Conservation (phyloP, 2,113 vertebrate species). For the Paratilapia polleni region DNA sequence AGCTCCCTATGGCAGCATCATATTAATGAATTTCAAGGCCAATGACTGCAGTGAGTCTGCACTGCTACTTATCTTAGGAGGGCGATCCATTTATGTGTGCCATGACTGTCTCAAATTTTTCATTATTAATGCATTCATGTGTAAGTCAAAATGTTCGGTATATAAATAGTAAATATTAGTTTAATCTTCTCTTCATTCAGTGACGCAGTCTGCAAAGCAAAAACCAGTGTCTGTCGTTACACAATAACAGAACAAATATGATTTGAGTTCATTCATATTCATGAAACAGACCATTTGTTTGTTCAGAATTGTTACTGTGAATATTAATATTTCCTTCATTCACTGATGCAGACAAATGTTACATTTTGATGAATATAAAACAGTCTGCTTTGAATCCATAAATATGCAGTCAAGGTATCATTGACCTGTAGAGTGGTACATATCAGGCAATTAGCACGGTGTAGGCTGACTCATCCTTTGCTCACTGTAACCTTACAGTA, state of each 20-base stretch:
- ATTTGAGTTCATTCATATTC: background rate
- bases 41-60: background rate
- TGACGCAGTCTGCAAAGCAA: background rate
- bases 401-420: background rate
- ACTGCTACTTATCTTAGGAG: background rate
- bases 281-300: background rate
- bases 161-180: background rate
- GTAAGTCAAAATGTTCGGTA: background rate
- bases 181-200: background rate
- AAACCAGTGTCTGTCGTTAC: background rate
- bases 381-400: background rate
- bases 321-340: background rate
- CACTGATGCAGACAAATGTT: background rate
- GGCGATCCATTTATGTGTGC: too few relatives aligned
- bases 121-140: background rate
- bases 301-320: background rate
- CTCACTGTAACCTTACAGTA: background rate
- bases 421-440: background rate
- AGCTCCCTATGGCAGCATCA: background rate
- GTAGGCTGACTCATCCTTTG: background rate
- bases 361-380: background rate
- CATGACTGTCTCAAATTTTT: background rate
- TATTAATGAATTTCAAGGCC: background rate
- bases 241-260: background rate
- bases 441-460: background rate